Percentiles rank a stretch among this genome's conserved stretches.
Conservation (phyloP, 1,140 invertebrate species). For the Solenopsis fugax region DNA sequence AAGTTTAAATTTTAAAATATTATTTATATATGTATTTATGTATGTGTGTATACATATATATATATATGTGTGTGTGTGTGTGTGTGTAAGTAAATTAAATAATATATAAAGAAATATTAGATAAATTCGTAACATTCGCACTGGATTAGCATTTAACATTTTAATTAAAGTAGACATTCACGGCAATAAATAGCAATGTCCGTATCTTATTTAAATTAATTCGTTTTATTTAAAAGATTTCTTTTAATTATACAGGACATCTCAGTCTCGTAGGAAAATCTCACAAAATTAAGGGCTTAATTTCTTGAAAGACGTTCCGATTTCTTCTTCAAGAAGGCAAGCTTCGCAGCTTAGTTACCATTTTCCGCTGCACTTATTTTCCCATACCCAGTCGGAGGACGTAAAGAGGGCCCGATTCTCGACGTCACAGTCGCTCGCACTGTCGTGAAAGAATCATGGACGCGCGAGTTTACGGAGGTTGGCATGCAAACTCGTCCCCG, state of each 20-base stretch:
- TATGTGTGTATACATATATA: neutral
- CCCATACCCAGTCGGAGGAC: neutral
- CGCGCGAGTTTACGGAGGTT: constrained; percentile 48
- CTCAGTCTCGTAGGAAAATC: neutral
- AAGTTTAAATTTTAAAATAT: neutral
- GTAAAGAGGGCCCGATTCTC: constrained; percentile 15
- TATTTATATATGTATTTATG: neutral
- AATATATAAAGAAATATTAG: neutral
- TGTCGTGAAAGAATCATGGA: constrained; percentile 54
- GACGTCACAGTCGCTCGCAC: constrained; percentile 14
- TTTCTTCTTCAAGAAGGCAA: neutral
- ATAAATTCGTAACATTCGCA: neutral
- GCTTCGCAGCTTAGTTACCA: constrained; percentile 15
- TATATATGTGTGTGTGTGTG: neutral
- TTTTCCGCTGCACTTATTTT: constrained; percentile 37
- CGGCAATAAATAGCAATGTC: constrained; percentile 7
- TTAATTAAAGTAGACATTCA: neutral
- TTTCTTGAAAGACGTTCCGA: constrained; percentile 11
- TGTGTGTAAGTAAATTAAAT: neutral
- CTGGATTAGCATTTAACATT: neutral
- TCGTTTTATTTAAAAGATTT: constrained; percentile 30
- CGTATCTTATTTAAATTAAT: constrained; percentile 24
- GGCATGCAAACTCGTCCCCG: constrained; percentile 38
- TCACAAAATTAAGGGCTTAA: constrained; percentile 35
- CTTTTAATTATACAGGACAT: neutral